These are phyloP conservation scores for Gulo gulo DNA, from an alignment of 2,113 vertebrate species.

Conservation along the genomic window DNA sequence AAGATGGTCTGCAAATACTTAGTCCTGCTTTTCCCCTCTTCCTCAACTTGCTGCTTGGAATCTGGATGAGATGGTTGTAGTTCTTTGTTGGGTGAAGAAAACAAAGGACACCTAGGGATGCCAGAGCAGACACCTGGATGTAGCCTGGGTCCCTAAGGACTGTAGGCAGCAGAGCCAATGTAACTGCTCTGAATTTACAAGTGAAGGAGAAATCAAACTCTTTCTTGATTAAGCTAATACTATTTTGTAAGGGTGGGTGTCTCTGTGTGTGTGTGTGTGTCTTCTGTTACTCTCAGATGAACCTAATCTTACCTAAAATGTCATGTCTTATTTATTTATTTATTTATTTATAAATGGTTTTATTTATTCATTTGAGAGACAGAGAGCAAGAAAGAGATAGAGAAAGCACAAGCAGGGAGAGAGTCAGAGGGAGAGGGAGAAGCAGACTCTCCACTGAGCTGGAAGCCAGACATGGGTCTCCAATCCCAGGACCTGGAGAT, in stretches of 20 bases:
- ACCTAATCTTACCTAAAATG: background rate
- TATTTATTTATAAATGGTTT: too few relatives aligned
- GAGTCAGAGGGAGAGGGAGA: too few relatives aligned
- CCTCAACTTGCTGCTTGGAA: background rate
- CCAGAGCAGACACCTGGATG: background rate
- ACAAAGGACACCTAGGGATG: background rate
- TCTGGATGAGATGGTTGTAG: background rate
- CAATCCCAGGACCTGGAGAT: too few relatives aligned
- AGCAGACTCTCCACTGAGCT: too few relatives aligned
- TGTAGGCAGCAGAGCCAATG: background rate
- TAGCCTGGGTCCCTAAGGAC: background rate
- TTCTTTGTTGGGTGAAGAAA: background rate
- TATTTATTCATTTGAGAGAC: too few relatives aligned
- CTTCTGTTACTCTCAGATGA: background rate
- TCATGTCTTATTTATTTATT: background rate
- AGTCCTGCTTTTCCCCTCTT: background rate
- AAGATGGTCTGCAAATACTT: background rate
- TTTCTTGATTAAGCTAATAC: background rate
- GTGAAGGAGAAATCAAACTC: background rate
- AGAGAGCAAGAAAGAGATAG: too few relatives aligned
- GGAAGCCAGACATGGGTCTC: too few relatives aligned
- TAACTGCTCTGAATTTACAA: background rate
- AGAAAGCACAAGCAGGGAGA: too few relatives aligned
- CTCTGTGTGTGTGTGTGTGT: too few relatives aligned
- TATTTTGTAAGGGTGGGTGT: background rate